Base-by-base conservation (phyloP, 1,140 invertebrate species). In the Colletes latitarsis region DNA sequence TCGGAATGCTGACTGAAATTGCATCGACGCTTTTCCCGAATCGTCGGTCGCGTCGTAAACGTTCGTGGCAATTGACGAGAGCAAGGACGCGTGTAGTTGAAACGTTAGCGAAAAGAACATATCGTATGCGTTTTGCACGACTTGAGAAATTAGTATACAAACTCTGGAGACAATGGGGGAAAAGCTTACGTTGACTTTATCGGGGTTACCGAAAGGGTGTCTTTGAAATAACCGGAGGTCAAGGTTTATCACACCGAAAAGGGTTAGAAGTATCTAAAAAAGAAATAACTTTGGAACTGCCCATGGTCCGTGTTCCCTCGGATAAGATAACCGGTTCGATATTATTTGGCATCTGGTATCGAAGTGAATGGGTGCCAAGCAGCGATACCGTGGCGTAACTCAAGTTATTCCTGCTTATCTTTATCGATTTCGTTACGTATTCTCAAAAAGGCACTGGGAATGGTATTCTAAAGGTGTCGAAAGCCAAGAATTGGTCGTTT, bases 241-340 rank as follows among this genome's bases (percentile, higher is more conserved):
- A 52, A 41, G 43, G 4, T 21, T 77, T 62, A 60, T 77, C 30
- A 6, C 4, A 14, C 30, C 6, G 9, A 21, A 46, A 64, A 79
- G 52, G 69, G 76, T 52, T n/a, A 17, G 9, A 14, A 46, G 14
- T 49, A 19, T 60, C 21, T 0, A 55, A 14, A 52, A 6, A 60
- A 49, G 6, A 53, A 58, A 43, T 30, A 46, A 57, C 39, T 30
- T 43, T 12, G 14, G 5, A 10, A 14, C 39, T 66, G 41, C 21
- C 9, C 19, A 10, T 17, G 77, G 52, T 49, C 66, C 17, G 21
- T 52, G 21, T 53, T 52, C 5, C 10, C n/a, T 68, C 12, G 55
- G 78, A 80, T 80, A 75, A 80, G 78, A 80, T 80, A 75, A 68
- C 62, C n/a, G 30, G 46, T 53, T 63, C 68, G 5, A 43, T 71